These are phyloP conservation scores for Macrotus californicus DNA, from an alignment of 2,113 vertebrate genomes.

Conservation along the genomic window DNA sequence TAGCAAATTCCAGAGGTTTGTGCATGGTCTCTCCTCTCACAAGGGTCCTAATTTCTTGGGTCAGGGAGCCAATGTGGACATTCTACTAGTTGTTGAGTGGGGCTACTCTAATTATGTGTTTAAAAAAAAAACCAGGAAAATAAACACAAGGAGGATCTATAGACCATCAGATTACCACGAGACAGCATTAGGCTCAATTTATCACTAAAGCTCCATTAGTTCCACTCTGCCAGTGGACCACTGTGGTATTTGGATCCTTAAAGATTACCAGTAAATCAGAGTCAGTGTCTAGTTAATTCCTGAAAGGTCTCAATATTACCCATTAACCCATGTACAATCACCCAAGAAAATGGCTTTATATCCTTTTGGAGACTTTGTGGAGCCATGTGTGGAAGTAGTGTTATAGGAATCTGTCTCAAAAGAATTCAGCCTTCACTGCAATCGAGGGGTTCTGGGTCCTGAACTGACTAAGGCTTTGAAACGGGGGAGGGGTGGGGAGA, in stretches of 20 bases:
- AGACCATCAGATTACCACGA: not conserved
- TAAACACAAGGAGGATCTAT: not conserved
- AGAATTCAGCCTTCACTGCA: not conserved
- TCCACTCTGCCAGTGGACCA: not conserved
- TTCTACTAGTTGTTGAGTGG: not conserved
- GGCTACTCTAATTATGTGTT: not conserved
- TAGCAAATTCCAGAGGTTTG: not conserved
- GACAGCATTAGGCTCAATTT: not conserved
- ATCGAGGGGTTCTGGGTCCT: not conserved
- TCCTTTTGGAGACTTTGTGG: not conserved
- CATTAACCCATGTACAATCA: not conserved
- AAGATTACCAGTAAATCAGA: not conserved
- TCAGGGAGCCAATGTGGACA: not conserved
- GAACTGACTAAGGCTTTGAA: not conserved
- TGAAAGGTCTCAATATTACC: not conserved
- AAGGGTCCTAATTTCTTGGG: constrained; percentile 10
- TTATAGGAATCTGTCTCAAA: not conserved
- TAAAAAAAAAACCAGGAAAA: constrained; percentile 12
- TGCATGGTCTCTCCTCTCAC: not conserved
- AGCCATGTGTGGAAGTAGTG: not conserved
- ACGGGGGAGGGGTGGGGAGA: not conserved
- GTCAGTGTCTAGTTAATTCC: not conserved
- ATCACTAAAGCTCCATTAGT: not conserved
- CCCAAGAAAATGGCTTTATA: not conserved
- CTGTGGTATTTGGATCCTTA: not conserved